Conservation (phyloP, 2,797 vertebrate species). For the Tarsius wallacei region DNA sequence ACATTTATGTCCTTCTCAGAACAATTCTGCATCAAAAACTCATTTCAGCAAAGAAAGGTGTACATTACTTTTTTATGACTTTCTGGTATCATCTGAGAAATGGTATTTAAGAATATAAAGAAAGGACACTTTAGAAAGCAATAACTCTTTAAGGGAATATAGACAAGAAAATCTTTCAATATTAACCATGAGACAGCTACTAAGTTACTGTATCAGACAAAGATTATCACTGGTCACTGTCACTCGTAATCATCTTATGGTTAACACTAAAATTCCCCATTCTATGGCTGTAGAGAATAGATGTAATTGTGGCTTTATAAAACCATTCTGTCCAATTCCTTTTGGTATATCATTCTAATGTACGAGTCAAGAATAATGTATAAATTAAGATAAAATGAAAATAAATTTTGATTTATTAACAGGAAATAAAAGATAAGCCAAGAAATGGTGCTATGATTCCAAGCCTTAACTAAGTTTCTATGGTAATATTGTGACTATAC, state of each 20-base stretch:
- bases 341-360: not conserved
- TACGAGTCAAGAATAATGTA: not conserved
- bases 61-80: slow-evolving; percentile 28
- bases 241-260: not conserved
- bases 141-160: not conserved
- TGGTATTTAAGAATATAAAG: not conserved
- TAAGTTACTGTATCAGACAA: slow-evolving; percentile 1
- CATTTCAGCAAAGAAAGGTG: not conserved
- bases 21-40: not conserved
- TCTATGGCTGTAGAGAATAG: not conserved
- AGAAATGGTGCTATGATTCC: not conserved
- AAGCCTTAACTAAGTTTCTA: slow-evolving; percentile 33
- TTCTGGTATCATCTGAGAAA: slow-evolving; percentile 57
- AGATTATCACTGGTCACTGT: not conserved
- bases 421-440: not conserved
- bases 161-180: slow-evolving; percentile 42
- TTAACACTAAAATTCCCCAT: slow-evolving; percentile 2
- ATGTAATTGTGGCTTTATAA: not conserved
- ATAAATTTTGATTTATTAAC: not conserved
- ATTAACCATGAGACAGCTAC: slow-evolving; percentile 3
- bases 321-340: not conserved
- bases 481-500: not conserved
- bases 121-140: slow-evolving; percentile 5
- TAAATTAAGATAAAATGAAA: slow-evolving; percentile 48
- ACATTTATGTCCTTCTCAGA: not conserved